These are phyloP conservation scores for Galleria mellonella DNA, from an alignment of 1,140 invertebrate genomes.

Conservation along the genomic window DNA sequence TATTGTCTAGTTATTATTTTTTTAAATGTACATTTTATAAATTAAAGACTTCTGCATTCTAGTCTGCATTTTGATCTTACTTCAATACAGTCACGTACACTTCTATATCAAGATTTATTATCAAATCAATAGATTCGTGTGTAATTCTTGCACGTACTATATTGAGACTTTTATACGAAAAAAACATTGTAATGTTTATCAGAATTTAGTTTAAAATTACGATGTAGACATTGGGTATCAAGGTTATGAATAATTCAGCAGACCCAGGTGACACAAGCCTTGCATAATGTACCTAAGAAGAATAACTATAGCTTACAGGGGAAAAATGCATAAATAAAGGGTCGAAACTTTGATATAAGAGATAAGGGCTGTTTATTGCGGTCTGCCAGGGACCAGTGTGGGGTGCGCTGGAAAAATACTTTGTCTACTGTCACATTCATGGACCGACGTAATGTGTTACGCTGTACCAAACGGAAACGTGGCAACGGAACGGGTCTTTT, in stretches of 20 bases:
- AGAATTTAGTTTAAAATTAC: too few relatives aligned
- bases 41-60: too few relatives aligned
- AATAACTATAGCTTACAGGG: conserved; percentile 15
- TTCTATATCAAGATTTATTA: too few relatives aligned
- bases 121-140: too few relatives aligned
- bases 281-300: conserved; percentile 17
- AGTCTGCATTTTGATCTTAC: too few relatives aligned
- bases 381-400: conserved; percentile 5
- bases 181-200: too few relatives aligned
- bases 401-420: conserved; percentile 20
- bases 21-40: too few relatives aligned
- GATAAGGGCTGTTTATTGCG: conserved; percentile 28
- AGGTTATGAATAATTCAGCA: conserved; percentile 20
- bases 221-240: not conserved
- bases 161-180: too few relatives aligned
- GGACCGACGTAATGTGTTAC: not conserved
- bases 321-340: conserved; percentile 17
- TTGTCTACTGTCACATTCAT: conserved; percentile 5
- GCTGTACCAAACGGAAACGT: not conserved
- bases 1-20: too few relatives aligned
- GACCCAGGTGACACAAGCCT: conserved; percentile 21
- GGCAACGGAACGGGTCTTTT: too few relatives aligned
- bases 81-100: too few relatives aligned
- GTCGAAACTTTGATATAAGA: conserved; percentile 17
- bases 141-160: too few relatives aligned